Evolutionary conservation across 2,113 vertebrate genomes (phyloP).

Genomic region (Ardeotis arabs): DNA sequence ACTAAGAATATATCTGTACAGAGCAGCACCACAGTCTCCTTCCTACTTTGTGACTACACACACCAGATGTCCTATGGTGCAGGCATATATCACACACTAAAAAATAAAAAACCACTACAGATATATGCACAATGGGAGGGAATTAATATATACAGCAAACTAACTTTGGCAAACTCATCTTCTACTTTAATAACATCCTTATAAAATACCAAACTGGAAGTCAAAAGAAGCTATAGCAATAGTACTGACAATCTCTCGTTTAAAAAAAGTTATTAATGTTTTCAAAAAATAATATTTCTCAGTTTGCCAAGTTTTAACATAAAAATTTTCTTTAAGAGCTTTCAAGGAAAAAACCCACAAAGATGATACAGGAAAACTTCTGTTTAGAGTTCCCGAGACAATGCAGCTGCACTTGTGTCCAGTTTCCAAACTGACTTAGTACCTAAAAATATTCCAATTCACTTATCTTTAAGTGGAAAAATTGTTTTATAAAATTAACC

Average conservation of each 20-base stretch:
- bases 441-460: not conserved
- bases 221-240: not conserved
- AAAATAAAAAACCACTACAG: not conserved
- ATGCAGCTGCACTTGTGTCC: not conserved
- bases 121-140: not conserved
- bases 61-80: not conserved
- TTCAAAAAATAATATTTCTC: not conserved
- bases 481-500: not conserved
- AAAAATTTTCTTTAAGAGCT: not conserved
- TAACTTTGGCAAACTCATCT: not conserved
- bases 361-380: not conserved
- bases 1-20: not conserved
- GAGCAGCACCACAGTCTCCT: not conserved
- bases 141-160: not conserved
- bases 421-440: not conserved
- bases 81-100: not conserved
- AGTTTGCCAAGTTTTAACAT: not conserved
- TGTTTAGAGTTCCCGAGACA: not conserved
- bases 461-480: not conserved
- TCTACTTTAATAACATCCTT: not conserved
- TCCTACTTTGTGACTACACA: not conserved
- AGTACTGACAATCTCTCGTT: not conserved
- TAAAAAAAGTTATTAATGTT: not conserved
- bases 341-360: not conserved
- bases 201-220: not conserved